Evolutionary conservation across 2,113 vertebrate species (phyloP), one percentile per base, ranked within the genome.

Genomic region (Agapornis roseicollis): DNA sequence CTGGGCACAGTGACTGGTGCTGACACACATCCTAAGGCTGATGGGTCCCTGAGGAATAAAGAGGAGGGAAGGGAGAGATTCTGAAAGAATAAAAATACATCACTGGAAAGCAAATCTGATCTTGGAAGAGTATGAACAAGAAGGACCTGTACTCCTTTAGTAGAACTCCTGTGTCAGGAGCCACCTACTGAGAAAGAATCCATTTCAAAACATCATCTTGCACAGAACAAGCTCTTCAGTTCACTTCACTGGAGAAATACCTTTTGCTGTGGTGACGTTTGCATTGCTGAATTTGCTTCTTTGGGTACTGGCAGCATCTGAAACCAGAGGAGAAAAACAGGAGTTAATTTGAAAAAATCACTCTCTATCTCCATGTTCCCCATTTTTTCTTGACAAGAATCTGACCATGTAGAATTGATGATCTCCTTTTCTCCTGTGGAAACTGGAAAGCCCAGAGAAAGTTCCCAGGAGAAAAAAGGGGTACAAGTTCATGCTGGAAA

Each of bases 141-240:
- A 29, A 29, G 64, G n/a, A 47, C 25, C 41, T 80, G 39, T 81
- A 23, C 20, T 85, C 22, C 58, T 56, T 42, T 39, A 39, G n/a
- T 35, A 50, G 77, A 76, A 61, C n/a, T 46, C n/a, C 13, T 39
- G 58, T 0, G 0, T 0, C 6, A 65, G 50, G 20, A 70, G 28
- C 44, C 0, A 1, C 55, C 18, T 53, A 1, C 46, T 25, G 73
- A 47, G 68, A 64, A 49, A 44, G 33, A 52, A 80, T 63, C 56
- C 24, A 5, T 72, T 85, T 46, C 42, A 46, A 41, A 87, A 14
- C 44, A 12, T 10, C 39, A 11, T 29, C 63, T 66, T 1, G 0
- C 33, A 20, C 20, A 33, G 64, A 66, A 41, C 16, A 17, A 71
- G 52, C 64, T 49, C 58, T 76, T 33, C 42, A 27, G 28, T 41